Base-by-base conservation (phyloP, 2,113 vertebrate species). In the Harpagus bidentatus region DNA sequence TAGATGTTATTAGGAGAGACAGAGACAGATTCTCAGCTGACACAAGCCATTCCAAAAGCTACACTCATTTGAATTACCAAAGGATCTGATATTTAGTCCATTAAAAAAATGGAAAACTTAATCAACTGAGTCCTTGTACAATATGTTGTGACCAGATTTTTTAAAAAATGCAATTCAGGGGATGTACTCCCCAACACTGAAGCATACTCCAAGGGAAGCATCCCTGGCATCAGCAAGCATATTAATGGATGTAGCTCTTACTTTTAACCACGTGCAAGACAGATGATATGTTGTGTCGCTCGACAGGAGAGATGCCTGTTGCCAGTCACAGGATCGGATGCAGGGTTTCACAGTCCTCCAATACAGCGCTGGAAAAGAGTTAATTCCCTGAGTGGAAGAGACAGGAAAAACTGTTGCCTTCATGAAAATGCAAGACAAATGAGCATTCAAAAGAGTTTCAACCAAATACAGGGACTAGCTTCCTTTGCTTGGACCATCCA, bases 231-330 rank as follows among this genome's bases (percentile, higher is more conserved):
- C 28, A 62, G 53, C 50, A 81, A 55, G 56, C 4, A 28, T 23
- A 48, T 52, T 36, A 70, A 43, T 40, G 55, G 40, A 45, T 34
- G 17, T 31, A 62, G 36, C 40, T 66, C 58, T 72, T 32, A 47
- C 55, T 95, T 81, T 74, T 32, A 82, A 87, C 18, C 34, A 25
- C 29, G 25, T 43, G n/a, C 38, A 70, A 81, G 50, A 36, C 16
- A 74, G 69, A 58, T 11, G 4, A 28, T 32, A 26, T 4, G 11
- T 16, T 69, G 45, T 36, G 22, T 40, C 0, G 0, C 48, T 78
- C 2, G 2, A 29, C 21, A 65, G 28, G 16, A 70, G 17, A 73
- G 82, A 66, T 62, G 36, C 11, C 42, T 40, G 14, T n/a, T 67
- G 85, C n/a, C 43, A 52, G 40, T 45, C 77, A 66, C 21, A 31